These are phyloP conservation scores for Neosilurus hyrtlii DNA, from an alignment of 2,797 vertebrate genomes.

Conservation along the genomic window DNA sequence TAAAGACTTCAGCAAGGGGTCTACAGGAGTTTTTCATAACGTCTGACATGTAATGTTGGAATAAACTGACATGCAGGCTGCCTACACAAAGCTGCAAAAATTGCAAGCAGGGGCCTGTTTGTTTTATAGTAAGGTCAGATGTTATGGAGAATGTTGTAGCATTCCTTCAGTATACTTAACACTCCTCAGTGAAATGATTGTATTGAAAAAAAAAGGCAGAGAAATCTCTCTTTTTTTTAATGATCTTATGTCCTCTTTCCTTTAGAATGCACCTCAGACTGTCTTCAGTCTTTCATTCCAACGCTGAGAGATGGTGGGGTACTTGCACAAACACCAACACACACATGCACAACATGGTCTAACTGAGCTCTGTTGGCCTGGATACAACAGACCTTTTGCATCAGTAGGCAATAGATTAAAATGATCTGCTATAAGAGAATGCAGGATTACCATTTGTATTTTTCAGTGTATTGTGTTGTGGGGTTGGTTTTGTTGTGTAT, in stretches of 20 bases:
- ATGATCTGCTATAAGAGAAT: background rate
- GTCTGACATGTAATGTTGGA: constrained; percentile 19
- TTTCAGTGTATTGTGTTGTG: constrained; percentile 14
- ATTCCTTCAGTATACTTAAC: constrained; percentile 27
- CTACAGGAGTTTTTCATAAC: constrained; percentile 31
- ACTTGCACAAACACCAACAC: constrained; percentile 49
- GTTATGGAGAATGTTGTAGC: constrained; percentile 36
- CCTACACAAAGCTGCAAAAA: background rate
- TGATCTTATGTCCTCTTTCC: constrained; percentile 57
- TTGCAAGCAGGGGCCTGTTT: background rate
- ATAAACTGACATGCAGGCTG: background rate
- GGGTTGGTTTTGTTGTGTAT: background rate
- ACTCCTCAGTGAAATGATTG: constrained; percentile 30
- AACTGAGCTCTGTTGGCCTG: constrained; percentile 31
- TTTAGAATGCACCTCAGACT: constrained; percentile 58
- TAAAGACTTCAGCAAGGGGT: constrained; percentile 29
- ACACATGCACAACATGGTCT: constrained; percentile 37
- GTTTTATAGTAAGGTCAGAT: constrained; percentile 9
- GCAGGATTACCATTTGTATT: background rate
- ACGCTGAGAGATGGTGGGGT: constrained; percentile 58
- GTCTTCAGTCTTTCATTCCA: constrained; percentile 62
- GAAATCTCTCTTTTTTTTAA: constrained; percentile 46
- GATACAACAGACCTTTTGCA: constrained; percentile 32
- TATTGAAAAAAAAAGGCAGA: constrained; percentile 45
- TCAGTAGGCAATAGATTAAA: constrained; percentile 9